Evolutionary conservation across 1,140 invertebrate species (phyloP).

Genomic region (Sitodiplosis mosellana): DNA sequence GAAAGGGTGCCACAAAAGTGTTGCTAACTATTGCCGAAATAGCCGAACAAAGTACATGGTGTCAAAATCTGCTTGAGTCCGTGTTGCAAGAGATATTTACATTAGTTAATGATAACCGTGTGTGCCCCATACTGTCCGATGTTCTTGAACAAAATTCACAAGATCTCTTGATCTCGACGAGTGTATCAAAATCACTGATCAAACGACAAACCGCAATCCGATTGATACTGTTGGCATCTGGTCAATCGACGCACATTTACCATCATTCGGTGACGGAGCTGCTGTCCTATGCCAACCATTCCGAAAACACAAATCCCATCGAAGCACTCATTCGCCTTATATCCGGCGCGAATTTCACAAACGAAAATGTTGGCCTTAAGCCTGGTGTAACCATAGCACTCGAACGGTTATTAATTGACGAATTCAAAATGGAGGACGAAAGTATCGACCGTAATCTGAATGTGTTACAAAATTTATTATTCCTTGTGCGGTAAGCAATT

Average conservation of each 20-base stretch:
- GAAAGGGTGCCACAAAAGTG: conserved; percentile 15
- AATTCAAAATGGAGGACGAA: neutral
- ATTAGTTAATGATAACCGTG: conserved; percentile 16
- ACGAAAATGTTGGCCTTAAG: conserved; percentile 27
- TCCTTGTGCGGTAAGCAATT: neutral
- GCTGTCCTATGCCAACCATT: conserved; percentile 13
- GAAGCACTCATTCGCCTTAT: conserved; percentile 30
- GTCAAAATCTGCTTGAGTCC: conserved; percentile 30
- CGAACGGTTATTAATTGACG: conserved; percentile 18
- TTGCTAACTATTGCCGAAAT: conserved; percentile 16
- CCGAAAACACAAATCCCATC: conserved; percentile 16
- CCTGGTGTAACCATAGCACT: conserved; percentile 27
- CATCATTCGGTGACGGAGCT: conserved; percentile 22
- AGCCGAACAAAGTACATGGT: conserved; percentile 19
- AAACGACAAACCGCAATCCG: conserved; percentile 31
- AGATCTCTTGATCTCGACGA: too few relatives aligned
- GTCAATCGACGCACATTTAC: conserved; percentile 20
- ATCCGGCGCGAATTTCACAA: conserved; percentile 24
- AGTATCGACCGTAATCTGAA: neutral
- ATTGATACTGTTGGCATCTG: conserved; percentile 20
- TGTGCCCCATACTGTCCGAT: conserved; percentile 17
- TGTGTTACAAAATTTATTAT: neutral
- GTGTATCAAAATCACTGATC: conserved; percentile 4
- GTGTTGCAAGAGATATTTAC: conserved; percentile 27
- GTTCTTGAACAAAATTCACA: conserved; percentile 7